A percentile compares a stretch with the other conserved stretches of the same genome.
Conservation (phyloP, 2,113 vertebrate genomes). For the Nibea coibor region DNA sequence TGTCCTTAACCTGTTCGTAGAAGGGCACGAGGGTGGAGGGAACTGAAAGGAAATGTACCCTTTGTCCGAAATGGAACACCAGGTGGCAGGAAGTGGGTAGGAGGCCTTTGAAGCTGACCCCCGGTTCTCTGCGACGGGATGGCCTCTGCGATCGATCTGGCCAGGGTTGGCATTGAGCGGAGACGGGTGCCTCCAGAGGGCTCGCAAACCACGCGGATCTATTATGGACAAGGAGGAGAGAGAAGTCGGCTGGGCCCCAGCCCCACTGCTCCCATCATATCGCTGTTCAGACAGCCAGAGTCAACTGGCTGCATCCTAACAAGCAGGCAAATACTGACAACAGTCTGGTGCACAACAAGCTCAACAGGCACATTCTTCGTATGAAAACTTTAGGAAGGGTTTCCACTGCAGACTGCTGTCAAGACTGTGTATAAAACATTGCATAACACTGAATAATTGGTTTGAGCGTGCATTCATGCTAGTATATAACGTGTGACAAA, state of each 20-base stretch:
- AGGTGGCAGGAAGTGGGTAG: constrained; percentile 78
- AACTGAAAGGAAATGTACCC: constrained; percentile 55
- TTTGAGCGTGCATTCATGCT: background rate
- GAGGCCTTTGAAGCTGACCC: constrained; percentile 83
- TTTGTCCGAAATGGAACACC: constrained; percentile 69
- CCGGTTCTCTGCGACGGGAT: constrained; percentile 73
- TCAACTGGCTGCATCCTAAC: constrained; percentile 63
- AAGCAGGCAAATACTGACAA: constrained; percentile 55
- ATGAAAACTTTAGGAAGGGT: constrained; percentile 40
- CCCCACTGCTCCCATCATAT: constrained; percentile 51
- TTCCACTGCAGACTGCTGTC: constrained; percentile 35
- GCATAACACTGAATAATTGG: constrained; percentile 38
- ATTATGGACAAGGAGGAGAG: constrained; percentile 51
- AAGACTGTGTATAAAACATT: constrained; percentile 30
- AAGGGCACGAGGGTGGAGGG: constrained; percentile 59
- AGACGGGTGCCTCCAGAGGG: constrained; percentile 77
- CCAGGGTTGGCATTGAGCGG: constrained; percentile 71
- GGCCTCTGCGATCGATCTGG: constrained; percentile 74
- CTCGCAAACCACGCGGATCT: constrained; percentile 62
- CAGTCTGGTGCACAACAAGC: constrained; percentile 48
- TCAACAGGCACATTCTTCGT: constrained; percentile 29
- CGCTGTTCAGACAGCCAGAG: constrained; percentile 59
- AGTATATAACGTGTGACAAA: background rate
- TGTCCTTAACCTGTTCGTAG: constrained; percentile 71
- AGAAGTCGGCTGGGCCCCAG: constrained; percentile 39